Evolutionary conservation across 2,888 invertebrate genomes (phyloP).

Genomic region (Dromius quadrimaculatus): DNA sequence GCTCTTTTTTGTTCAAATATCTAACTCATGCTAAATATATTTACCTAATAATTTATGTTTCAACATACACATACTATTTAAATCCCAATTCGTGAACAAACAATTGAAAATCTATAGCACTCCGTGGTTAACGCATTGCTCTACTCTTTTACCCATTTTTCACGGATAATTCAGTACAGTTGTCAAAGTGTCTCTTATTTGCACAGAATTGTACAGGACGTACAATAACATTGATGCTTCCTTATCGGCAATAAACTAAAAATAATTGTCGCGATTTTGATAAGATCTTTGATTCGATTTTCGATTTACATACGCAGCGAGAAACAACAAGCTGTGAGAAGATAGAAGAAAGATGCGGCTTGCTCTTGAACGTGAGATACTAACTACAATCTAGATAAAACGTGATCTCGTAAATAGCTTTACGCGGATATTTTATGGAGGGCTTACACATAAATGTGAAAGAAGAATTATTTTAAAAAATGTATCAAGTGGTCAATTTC

Average conservation of each 20-base stretch:
- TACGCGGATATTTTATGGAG: too few relatives aligned
- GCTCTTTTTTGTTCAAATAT: too few relatives aligned
- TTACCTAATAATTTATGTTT: too few relatives aligned
- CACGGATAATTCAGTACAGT: conserved; percentile 1
- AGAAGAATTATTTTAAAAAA: too few relatives aligned
- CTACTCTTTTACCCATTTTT: background rate
- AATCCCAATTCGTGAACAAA: too few relatives aligned
- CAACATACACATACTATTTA: too few relatives aligned
- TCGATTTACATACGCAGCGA: conserved; percentile 53
- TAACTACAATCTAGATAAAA: background rate
- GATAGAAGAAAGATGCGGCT: too few relatives aligned
- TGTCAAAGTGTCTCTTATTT: conserved; percentile 24
- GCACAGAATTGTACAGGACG: conserved; percentile 28
- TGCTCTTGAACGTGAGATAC: background rate
- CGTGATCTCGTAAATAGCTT: background rate
- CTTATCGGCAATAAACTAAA: conserved; percentile 62
- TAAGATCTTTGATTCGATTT: conserved; percentile 65
- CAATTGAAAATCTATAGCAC: too few relatives aligned
- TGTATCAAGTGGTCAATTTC: too few relatives aligned
- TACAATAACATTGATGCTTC: conserved; percentile 24
- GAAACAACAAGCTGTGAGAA: too few relatives aligned
- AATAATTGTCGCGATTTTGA: conserved; percentile 64
- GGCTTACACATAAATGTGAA: too few relatives aligned
- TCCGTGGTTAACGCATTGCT: background rate
- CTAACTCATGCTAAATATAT: too few relatives aligned